Evolutionary conservation across 2,113 vertebrate species (phyloP).

Genomic region (Geococcyx californianus): DNA sequence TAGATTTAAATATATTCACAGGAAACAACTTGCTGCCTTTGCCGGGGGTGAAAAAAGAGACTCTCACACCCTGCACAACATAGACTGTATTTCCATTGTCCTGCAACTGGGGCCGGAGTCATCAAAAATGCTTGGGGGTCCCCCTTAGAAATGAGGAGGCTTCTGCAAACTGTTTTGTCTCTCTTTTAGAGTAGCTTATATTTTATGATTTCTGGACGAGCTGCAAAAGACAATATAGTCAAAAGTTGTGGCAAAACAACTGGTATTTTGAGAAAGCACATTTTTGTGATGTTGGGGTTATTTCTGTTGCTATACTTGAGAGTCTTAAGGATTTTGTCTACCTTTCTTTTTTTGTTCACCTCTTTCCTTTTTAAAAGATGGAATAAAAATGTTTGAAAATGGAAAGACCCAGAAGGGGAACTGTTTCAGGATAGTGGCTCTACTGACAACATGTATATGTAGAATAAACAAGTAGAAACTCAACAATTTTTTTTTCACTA

Average conservation of each 20-base stretch:
- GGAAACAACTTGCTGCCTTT: background rate
- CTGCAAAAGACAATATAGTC: background rate
- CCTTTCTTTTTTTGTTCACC: background rate
- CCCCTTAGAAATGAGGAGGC: background rate
- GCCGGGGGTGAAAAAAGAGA: background rate
- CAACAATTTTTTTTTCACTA: background rate
- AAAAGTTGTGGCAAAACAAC: background rate
- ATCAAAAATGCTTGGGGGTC: background rate
- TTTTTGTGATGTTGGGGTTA: background rate
- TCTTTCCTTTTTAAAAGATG: background rate
- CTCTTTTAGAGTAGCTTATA: background rate
- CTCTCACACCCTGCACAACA: background rate
- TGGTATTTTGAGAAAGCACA: background rate
- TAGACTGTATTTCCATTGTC: background rate
- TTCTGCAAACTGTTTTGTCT: background rate
- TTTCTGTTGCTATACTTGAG: background rate
- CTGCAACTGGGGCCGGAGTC: background rate
- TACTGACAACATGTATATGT: background rate
- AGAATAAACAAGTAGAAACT: background rate
- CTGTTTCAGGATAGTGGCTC: background rate
- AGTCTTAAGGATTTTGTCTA: background rate
- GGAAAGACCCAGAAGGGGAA: background rate
- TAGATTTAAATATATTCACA: background rate
- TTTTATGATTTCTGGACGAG: background rate
- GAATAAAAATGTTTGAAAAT: background rate